A percentile compares a stretch with the other conserved stretches of the same genome.
phyloP scores from a whole-genome alignment of 2,113 vertebrate species.

The Pedetes capensis region DNA sequence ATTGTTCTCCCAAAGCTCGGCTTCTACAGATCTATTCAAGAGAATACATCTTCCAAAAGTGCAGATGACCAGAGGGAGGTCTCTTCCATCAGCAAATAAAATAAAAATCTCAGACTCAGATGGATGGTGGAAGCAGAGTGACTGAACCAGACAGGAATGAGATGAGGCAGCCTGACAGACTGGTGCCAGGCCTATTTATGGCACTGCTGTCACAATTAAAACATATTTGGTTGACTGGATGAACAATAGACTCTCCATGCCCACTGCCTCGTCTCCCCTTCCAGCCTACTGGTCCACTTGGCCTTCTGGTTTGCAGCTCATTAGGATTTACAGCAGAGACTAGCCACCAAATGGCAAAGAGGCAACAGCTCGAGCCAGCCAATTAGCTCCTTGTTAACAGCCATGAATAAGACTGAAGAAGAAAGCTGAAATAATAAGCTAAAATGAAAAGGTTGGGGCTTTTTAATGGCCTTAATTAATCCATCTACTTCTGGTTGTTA shows the following conservation, averaged over 20 bases:
- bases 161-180: background rate
- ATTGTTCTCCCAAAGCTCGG: background rate
- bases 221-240: background rate
- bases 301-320: constrained; percentile 13
- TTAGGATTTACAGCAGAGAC: background rate
- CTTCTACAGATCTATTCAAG: background rate
- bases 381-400: constrained; percentile 5
- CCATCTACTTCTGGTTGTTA: constrained; percentile 21
- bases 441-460: background rate
- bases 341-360: constrained; percentile 22
- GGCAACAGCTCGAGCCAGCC: constrained; percentile 14
- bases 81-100: background rate
- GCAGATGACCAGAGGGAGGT: background rate
- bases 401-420: background rate
- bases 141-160: background rate
- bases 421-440: constrained; percentile 18
- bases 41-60: constrained; percentile 11
- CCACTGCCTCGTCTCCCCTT: background rate
- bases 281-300: background rate
- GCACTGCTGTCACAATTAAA: background rate
- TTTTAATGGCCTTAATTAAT: background rate
- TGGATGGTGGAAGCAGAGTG: background rate
- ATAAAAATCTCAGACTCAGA: background rate
- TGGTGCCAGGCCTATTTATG: background rate
- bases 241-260: background rate